These are phyloP conservation scores for Trematomus loennbergii DNA, from an alignment of 2,113 vertebrate species.

Conservation along the genomic window DNA sequence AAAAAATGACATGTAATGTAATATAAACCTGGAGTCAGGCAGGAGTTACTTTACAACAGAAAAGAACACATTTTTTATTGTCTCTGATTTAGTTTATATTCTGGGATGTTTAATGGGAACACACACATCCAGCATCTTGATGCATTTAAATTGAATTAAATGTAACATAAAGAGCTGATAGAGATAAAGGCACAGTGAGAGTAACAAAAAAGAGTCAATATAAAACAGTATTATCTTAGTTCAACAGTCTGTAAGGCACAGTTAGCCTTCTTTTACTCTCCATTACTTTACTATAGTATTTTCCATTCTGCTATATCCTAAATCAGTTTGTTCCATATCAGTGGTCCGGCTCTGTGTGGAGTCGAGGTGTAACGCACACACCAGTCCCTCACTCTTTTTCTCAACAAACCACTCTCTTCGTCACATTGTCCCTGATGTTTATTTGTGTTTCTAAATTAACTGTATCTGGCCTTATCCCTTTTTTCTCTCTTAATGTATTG, in stretches of 20 bases:
- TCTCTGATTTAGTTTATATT: constrained; percentile 15
- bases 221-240: constrained; percentile 37
- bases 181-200: constrained; percentile 25
- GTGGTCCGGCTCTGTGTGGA: constrained; percentile 16
- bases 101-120: background rate
- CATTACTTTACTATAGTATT: constrained; percentile 30
- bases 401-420: constrained; percentile 10
- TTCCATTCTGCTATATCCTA: constrained; percentile 37
- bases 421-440: constrained; percentile 11
- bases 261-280: constrained; percentile 30
- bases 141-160: constrained; percentile 42
- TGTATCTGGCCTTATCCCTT: constrained; percentile 32
- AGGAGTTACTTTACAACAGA: constrained; percentile 3
- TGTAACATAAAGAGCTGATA: constrained; percentile 40
- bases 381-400: constrained; percentile 10
- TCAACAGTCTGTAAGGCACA: constrained; percentile 41
- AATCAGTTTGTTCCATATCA: constrained; percentile 53
- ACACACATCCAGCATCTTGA: constrained; percentile 28
- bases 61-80: background rate
- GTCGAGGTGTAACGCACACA: constrained; percentile 10
- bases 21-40: constrained; percentile 10
- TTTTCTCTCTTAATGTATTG: constrained; percentile 73
- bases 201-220: constrained; percentile 44
- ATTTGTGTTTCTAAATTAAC: constrained; percentile 63
- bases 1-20: too few species aligned